Evolutionary conservation across 2,113 vertebrate genomes (phyloP), one percentile per base, ranked within the genome.

Genomic region (Piaya cayana): DNA sequence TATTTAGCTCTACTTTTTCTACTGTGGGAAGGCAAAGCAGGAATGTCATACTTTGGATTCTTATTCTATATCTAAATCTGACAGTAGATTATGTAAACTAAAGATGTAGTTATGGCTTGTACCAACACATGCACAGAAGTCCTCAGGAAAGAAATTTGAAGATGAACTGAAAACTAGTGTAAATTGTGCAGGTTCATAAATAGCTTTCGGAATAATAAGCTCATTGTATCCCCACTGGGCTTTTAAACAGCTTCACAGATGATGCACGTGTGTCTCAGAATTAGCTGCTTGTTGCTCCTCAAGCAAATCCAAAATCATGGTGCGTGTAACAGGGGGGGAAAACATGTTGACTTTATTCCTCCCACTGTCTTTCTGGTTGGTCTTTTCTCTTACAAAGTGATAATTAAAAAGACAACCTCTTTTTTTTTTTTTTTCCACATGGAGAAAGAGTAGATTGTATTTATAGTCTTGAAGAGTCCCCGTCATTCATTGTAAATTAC

Each of bases 401-500:
- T 93, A 92, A 95, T 95, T 95, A 74, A 83, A 85, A 93, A 96
- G 82, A 78, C 88, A 92, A 80, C 84, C 62, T 92, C n/a, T 58
- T 47, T 76, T 45, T 67, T 77, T 65, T 12, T 12, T n/a, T 53
- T 55, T 62, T n/a, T 36, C 36, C 92, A 76, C 88, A 86, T 87
- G 92, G 82, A 90, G 91, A 77, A 83, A 86, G 36, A 88, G 29
- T 93, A 81, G 76, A 71, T 92, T 78, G 80, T 94, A 78, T 94
- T 95, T 95, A 77, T 96, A 91, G 80, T 94, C 86, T 39, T 90
- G 76, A 86, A 93, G 80, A 86, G 77, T 78, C 82, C 76, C 80
- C 94, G 91, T 86, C 76, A 68, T 85, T 97, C 88, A 69, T 70
- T 94, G 91, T 90, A 94, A 93, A 94, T 89, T 96, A 71, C 87